Evolutionary conservation across 2,113 vertebrate species (phyloP), one percentile per base, ranked within the genome.

Genomic region (Rousettus leschenaultii): DNA sequence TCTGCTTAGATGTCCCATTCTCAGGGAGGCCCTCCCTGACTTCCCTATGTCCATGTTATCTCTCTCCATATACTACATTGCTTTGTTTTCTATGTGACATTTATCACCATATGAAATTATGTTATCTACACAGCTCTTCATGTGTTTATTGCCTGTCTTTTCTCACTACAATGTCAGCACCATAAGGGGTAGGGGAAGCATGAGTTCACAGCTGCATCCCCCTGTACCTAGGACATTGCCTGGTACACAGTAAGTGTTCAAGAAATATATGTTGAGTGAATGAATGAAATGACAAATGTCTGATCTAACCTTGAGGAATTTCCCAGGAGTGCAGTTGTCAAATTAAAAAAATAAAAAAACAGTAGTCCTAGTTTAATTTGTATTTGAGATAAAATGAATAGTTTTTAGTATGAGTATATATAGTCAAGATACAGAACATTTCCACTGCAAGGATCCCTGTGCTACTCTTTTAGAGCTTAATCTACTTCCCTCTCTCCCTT

Each of bases 141-240:
- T 43, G 33, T 45, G 7, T 77, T 68, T 40, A 40, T 11, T n/a
- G 12, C 4, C 24, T 7, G 1, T 80, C 2, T 13, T 28, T 48
- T 82, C 40, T 30, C 61, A 12, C 55, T 18, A 1, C 51, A 59
- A 1, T 15, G 43, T 63, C 86, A 38, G 73, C 35, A 22, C 38
- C 15, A 1, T 0, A 0, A 40, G 57, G 48, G 48, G 3, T 0
- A 11, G 43, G 33, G 15, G 6, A 7, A 38, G 12, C 22, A 7
- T 33, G 45, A 16, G 8, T 26, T 73, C 40, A 43, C 26, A n/a
- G 55, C n/a, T 26, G 43, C 3, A 6, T 53, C 13, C 40, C 16
- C 7, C 45, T 8, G 1, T 13, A 21, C 48, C 73, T 55, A n/a
- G 43, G 22, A 19, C 4, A 45, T 80, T 40, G 45, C n/a, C 77